These are phyloP conservation scores for Idaea dimidiata DNA, from an alignment of 2,888 invertebrate genomes.

Conservation along the genomic window DNA sequence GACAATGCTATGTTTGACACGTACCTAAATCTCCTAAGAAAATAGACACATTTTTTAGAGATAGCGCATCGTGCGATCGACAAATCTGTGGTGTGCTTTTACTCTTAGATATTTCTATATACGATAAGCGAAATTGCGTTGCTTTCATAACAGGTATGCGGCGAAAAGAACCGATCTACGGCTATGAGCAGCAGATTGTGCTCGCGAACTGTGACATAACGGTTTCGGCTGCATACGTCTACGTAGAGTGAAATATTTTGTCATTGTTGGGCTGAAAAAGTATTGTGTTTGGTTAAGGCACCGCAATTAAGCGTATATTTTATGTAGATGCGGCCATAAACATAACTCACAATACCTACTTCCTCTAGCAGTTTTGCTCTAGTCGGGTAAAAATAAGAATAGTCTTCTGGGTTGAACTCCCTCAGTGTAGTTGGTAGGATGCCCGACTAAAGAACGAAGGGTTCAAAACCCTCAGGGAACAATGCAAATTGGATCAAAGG, in stretches of 20 bases:
- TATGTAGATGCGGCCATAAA: not conserved
- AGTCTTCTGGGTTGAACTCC: too few relatives aligned
- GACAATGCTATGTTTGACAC: too few relatives aligned
- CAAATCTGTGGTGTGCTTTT: not conserved
- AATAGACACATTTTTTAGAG: too few relatives aligned
- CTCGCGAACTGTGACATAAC: constrained; percentile 23
- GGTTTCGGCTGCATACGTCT: constrained; percentile 20
- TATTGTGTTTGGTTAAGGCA: not conserved
- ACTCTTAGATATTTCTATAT: not conserved
- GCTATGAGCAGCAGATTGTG: constrained; percentile 36
- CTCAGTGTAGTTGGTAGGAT: too few relatives aligned
- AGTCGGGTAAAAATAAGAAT: too few relatives aligned
- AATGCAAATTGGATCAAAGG: too few relatives aligned
- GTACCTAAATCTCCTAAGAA: too few relatives aligned
- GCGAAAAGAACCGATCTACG: constrained; percentile 38
- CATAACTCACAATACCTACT: too few relatives aligned
- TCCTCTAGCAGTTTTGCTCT: too few relatives aligned
- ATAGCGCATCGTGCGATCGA: not conserved
- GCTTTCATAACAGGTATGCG: constrained; percentile 37
- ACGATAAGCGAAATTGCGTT: constrained; percentile 46
- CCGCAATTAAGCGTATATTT: not conserved
- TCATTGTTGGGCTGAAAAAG: not conserved
- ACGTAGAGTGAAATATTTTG: not conserved
- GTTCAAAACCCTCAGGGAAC: too few relatives aligned
- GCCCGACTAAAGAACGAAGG: too few relatives aligned